Conservation (phyloP, 2,888 invertebrate genomes). For the Vesta saturnalis region DNA sequence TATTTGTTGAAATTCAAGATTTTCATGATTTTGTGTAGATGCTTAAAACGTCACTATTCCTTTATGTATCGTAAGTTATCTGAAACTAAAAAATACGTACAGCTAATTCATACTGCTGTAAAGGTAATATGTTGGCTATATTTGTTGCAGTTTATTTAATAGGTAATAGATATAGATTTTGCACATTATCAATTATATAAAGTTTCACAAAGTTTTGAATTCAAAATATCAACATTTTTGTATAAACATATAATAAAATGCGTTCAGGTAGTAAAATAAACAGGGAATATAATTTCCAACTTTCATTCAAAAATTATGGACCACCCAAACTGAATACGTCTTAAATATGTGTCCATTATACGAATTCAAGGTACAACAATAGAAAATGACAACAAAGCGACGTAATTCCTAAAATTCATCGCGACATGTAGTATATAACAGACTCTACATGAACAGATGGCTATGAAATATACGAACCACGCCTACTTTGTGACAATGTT, state of each 20-base stretch:
- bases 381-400: conserved; percentile 35
- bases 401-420: conserved; percentile 36
- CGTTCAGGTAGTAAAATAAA: conserved; percentile 24
- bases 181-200: not conserved
- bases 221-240: conserved; percentile 19
- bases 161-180: too few relatives aligned
- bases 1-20: too few relatives aligned
- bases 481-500: conserved; percentile 41
- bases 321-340: conserved; percentile 35
- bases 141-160: too few relatives aligned
- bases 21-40: too few relatives aligned
- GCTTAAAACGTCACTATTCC: too few relatives aligned
- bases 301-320: conserved; percentile 32
- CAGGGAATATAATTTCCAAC: conserved; percentile 29
- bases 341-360: conserved; percentile 32
- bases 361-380: conserved; percentile 26
- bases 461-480: conserved; percentile 42
- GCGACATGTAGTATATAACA: conserved; percentile 32
- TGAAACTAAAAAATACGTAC: too few relatives aligned
- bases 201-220: not conserved
- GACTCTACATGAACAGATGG: conserved; percentile 40
- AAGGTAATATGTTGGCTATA: too few relatives aligned
- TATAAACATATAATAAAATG: conserved; percentile 17
- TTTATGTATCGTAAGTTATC: too few relatives aligned
- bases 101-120: too few relatives aligned